Evolutionary conservation across 2,797 vertebrate species (phyloP).

Genomic region (Oreortyx pictus): DNA sequence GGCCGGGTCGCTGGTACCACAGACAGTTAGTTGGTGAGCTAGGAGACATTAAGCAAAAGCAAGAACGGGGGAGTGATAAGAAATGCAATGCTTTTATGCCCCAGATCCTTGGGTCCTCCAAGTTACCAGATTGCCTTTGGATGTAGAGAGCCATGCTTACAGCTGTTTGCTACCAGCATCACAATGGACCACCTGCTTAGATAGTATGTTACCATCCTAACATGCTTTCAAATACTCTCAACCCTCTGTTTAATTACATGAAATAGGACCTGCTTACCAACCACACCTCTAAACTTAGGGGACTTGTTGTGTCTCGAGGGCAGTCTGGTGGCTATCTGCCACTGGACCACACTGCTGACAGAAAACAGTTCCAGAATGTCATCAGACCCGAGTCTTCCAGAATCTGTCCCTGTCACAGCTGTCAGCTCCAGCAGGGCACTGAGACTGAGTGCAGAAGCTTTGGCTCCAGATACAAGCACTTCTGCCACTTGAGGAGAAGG

Average conservation of each 20-base stretch:
- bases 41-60: background rate
- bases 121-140: background rate
- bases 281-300: background rate
- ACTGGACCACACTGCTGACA: background rate
- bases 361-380: background rate
- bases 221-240: background rate
- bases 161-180: background rate
- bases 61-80: background rate
- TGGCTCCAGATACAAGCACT: background rate
- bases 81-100: background rate
- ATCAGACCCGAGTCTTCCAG: background rate
- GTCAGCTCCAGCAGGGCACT: background rate
- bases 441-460: background rate
- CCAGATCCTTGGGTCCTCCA: background rate
- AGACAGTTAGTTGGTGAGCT: fast-evolving
- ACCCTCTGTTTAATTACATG: background rate
- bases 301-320: background rate
- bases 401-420: constrained; percentile 16
- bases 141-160: background rate
- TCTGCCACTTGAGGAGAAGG: background rate
- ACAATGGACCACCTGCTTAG: background rate
- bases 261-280: background rate
- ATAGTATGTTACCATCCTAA: background rate
- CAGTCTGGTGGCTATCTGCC: background rate
- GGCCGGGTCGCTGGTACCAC: background rate